Base-by-base conservation (phyloP, 2,113 vertebrate genomes). In the Zeus faber region DNA sequence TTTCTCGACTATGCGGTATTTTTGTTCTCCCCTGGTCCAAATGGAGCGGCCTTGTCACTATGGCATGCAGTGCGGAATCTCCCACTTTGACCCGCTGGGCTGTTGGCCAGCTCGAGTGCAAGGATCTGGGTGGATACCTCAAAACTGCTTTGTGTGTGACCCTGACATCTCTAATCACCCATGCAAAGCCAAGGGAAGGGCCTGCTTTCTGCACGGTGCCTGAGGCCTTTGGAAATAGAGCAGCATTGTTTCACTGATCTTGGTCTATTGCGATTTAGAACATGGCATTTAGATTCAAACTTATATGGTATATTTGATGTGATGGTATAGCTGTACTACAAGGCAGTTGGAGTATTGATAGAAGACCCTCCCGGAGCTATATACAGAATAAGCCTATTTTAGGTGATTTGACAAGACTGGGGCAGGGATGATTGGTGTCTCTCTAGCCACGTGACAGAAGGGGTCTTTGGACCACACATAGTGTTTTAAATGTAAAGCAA, bases 71-170 rank as follows among this genome's bases (percentile, higher is more conserved):
- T 1, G 58, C 58, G 39, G 48, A 70, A 53, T 52, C 49, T 50
- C 57, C 10, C 33, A 35, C 43, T 33, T 53, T 82, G 77, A 82
- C 62, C 70, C n/a, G n/a, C n/a, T n/a, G n/a, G n/a, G 52, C 24
- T 20, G 44, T 13, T 53, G 52, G 11, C 14, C 46, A 39, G 37
- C 48, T 55, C 20, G 40, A 56, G 55, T 55, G 44, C 47, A 27
- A 14, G 31, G 40, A 39, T 67, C 49, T 65, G 67, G 22, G 55
- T 48, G 24, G n/a, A n/a, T n/a, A n/a, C n/a, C 54, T 54, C 59
- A 62, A 25, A 58, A 39, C 54, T 43, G 21, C 33, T 53, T 20
- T 70, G 52, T 47, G 48, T 70, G 31, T n/a, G n/a, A 65, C 29
- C 44, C 60, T 57, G 49, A 65, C 33, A 33, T 50, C 33, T 60